phyloP scores from a whole-genome alignment of 2,797 vertebrate genomes.

The Acipenser ruthenus region DNA sequence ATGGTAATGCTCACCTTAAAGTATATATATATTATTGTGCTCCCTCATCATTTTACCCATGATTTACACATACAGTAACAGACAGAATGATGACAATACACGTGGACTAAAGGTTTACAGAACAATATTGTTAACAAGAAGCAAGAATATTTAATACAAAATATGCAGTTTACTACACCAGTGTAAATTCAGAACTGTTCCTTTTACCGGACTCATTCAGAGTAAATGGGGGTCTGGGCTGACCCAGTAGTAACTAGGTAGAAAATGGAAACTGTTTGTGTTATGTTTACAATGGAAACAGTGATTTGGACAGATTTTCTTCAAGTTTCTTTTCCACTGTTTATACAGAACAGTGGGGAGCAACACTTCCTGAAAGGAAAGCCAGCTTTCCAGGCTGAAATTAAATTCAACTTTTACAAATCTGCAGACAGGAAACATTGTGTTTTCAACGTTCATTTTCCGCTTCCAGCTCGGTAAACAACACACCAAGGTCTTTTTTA shows the following conservation, averaged over 20 bases:
- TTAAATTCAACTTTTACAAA: constrained; percentile 58
- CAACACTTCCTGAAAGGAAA: constrained; percentile 79
- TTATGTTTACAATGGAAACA: constrained; percentile 83
- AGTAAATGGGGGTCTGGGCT: constrained; percentile 22
- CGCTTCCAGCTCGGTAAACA: constrained; percentile 50
- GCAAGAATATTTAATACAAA: neutral
- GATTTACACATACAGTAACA: no score
- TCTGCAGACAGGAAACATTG: constrained; percentile 62
- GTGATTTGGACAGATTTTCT: constrained; percentile 75
- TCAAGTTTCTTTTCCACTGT: constrained; percentile 82
- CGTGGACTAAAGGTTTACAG: no score
- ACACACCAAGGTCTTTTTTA: constrained; percentile 11
- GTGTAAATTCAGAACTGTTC: constrained; percentile 21
- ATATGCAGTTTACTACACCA: constrained; percentile 10
- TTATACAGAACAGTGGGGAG: constrained; percentile 77
- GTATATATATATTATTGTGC: no score
- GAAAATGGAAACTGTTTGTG: constrained; percentile 48
- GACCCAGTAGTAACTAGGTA: constrained; percentile 22
- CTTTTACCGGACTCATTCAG: constrained; percentile 26
- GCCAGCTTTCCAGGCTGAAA: constrained; percentile 76
- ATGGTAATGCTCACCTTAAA: no score
- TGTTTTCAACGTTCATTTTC: constrained; percentile 65
- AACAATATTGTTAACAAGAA: no score
- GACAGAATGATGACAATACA: no score
- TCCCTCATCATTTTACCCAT: no score